Evolutionary conservation across 2,797 vertebrate species (phyloP).

Genomic region (Scarus forsteni): DNA sequence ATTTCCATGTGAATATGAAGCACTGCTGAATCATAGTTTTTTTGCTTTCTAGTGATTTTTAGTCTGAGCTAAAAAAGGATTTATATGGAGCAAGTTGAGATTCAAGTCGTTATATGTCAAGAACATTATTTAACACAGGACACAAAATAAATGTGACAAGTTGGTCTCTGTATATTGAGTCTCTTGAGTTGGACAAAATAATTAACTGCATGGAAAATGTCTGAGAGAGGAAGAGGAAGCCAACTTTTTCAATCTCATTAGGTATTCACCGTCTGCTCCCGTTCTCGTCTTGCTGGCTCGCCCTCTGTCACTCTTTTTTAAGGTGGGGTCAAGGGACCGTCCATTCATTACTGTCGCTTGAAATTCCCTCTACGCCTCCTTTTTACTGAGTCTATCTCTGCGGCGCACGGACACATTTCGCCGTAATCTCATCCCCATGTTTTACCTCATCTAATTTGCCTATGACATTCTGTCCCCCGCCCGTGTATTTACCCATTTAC

Average conservation of each 20-base stretch:
- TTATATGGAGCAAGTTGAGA: slow-evolving; percentile 26
- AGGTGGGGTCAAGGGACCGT: slow-evolving; percentile 15
- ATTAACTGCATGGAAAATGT: slow-evolving; percentile 19
- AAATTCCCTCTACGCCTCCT: not conserved
- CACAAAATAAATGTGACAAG: slow-evolving; percentile 38
- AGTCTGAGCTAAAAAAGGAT: not conserved
- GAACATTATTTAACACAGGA: slow-evolving; percentile 26
- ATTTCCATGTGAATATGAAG: too few relatives aligned
- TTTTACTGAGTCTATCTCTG: not conserved
- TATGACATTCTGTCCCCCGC: slow-evolving; percentile 9
- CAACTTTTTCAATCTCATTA: slow-evolving; percentile 31
- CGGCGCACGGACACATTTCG: not conserved
- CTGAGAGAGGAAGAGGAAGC: not conserved
- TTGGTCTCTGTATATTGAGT: slow-evolving; percentile 8
- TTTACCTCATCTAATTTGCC: slow-evolving; percentile 16
- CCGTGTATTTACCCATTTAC: slow-evolving; percentile 36
- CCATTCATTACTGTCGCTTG: slow-evolving; percentile 25
- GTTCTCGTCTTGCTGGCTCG: slow-evolving; percentile 23
- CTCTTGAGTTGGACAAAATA: slow-evolving; percentile 3
- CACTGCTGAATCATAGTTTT: too few relatives aligned
- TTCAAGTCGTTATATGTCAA: slow-evolving; percentile 19
- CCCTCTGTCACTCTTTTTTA: slow-evolving; percentile 25
- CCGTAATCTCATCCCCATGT: not conserved
- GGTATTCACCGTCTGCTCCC: slow-evolving; percentile 42
- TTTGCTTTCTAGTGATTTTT: not conserved